phyloP scores from a whole-genome alignment of 2,113 vertebrate species.

The Lagenorhynchus albirostris region DNA sequence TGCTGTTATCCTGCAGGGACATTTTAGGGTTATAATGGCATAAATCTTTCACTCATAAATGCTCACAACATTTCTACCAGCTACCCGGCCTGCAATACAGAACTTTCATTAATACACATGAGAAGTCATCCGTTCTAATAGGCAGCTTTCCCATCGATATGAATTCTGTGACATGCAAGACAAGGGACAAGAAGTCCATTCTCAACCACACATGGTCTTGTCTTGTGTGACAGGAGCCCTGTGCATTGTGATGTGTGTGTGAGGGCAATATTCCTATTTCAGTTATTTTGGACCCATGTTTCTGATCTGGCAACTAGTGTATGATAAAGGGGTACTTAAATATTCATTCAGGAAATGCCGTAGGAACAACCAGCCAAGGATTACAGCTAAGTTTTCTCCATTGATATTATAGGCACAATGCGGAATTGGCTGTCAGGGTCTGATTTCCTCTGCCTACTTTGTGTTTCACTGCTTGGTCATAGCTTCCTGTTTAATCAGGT shows the following conservation, averaged over 20 bases:
- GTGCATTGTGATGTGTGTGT: background rate
- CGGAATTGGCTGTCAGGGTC: background rate
- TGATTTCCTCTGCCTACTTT: background rate
- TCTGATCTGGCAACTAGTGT: constrained; percentile 44
- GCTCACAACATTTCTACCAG: background rate
- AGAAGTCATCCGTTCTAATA: background rate
- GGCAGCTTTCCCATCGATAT: background rate
- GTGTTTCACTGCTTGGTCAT: background rate
- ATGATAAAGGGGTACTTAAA: constrained; percentile 28
- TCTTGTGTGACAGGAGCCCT: background rate
- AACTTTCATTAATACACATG: constrained; percentile 22
- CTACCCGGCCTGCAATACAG: background rate
- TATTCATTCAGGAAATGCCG: constrained; percentile 62
- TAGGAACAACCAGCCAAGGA: background rate
- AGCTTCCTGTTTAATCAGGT: background rate
- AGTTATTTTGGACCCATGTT: constrained; percentile 22
- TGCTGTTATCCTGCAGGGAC: constrained; percentile 80
- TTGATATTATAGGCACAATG: background rate
- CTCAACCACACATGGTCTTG: background rate
- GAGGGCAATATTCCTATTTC: background rate
- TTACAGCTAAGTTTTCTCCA: background rate
- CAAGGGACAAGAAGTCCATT: background rate
- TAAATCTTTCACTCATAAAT: background rate
- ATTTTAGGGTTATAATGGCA: constrained; percentile 58
- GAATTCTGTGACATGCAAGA: background rate